Base-by-base conservation (phyloP, 2,797 vertebrate genomes). In the Gambusia yucatana region DNA sequence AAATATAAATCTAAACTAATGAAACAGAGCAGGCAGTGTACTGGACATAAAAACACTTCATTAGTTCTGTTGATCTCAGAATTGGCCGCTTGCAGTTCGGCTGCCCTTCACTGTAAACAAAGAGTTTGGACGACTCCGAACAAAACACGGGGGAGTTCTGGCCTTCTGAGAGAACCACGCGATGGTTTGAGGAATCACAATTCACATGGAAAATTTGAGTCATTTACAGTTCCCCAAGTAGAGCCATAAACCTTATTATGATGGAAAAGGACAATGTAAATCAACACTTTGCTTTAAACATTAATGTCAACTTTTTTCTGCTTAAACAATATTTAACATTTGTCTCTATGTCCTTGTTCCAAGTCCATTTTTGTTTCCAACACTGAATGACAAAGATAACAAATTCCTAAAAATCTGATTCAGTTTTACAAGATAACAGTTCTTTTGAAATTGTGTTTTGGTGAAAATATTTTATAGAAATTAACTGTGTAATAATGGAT, bases 1-100 rank as follows among this genome's bases (percentile, higher is more conserved):
- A 90, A 92, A 90, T 80, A 83, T 86, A 46, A 75, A 86, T 77
- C 72, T 82, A 88, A 85, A 89, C 52, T 41, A 74, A 88, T 77
- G 76, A 79, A 77, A 87, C 55, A 83, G 78, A 91, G 86, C 86
- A 88, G 89, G 88, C 87, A 90, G 90, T 91, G 88, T 81, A 79
- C 52, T n/a, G 77, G 86, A 88, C 82, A 81, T 83, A 83, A 87
- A 72, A 89, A 86, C 82, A 82, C 80, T 86, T 80, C 39, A 8
- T 61, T 0, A 22, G 17, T 73, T 9, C 76, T 6, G 70, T 11
- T 13, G n/a, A 77, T 69, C 75, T 44, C 65, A 13, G 61, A 41
- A 44, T n/a, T 25, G 76, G 72, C 73, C 72, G 36, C 79, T 1
- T 80, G 48, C 30, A 77, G 77, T 76, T 73, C 50, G 3, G 44